Conservation (phyloP, 2,888 invertebrate species). For the Orthonychiurus folsomi region DNA sequence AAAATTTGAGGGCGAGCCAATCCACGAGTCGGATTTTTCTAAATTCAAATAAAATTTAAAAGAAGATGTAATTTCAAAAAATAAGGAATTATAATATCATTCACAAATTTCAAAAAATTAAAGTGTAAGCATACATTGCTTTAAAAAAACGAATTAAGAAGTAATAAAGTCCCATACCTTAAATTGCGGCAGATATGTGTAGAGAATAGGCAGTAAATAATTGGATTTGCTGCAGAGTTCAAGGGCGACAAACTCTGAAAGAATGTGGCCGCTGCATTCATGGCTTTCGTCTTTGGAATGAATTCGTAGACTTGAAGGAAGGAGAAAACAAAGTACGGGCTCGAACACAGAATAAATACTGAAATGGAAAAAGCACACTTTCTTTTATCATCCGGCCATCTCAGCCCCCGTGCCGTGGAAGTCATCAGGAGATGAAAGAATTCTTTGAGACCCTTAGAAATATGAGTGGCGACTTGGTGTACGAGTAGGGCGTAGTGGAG, state of each 20-base stretch:
- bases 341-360: conserved; percentile 93
- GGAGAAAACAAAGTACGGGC: conserved; percentile 87
- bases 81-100: too few relatives aligned
- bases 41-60: conserved; percentile 9
- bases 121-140: too few relatives aligned
- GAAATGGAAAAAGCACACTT: conserved; percentile 42
- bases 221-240: conserved; percentile 87
- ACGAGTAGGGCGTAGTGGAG: too few relatives aligned
- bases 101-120: too few relatives aligned
- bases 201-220: conserved; percentile 89
- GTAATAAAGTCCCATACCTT: conserved; percentile 56
- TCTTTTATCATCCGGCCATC: too few relatives aligned
- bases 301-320: conserved; percentile 78
- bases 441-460: too few relatives aligned
- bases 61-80: too few relatives aligned
- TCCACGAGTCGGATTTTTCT: conserved; percentile 34
- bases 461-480: too few relatives aligned
- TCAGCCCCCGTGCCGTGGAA: too few relatives aligned
- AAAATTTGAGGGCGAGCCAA: conserved; percentile 33
- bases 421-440: too few relatives aligned
- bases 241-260: conserved; percentile 84
- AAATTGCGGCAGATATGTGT: conserved; percentile 75
- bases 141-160: too few relatives aligned
- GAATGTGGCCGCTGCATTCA: conserved; percentile 76
- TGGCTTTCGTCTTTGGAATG: conserved; percentile 67